These are phyloP conservation scores for Hormaphis cornu DNA, from an alignment of 1,140 invertebrate genomes.

Conservation along the genomic window DNA sequence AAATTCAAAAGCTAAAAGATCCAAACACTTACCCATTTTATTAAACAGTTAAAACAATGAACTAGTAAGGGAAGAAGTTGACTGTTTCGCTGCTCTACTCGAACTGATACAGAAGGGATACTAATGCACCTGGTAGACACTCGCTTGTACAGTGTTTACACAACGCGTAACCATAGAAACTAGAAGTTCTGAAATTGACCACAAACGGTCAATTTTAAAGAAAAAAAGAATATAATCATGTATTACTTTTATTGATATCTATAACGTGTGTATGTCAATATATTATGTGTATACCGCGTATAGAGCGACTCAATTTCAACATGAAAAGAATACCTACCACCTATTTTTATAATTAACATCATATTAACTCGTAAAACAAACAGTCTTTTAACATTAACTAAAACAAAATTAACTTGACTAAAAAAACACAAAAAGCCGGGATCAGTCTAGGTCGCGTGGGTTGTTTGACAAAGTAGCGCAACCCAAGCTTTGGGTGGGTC, in stretches of 20 bases:
- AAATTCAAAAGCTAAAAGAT: background rate
- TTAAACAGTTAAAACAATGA: background rate
- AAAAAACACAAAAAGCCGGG: too few relatives aligned
- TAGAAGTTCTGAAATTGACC: conserved; percentile 17
- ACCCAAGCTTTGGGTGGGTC: too few relatives aligned
- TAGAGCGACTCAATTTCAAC: too few relatives aligned
- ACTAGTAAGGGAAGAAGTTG: conserved; percentile 6
- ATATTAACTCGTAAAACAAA: too few relatives aligned
- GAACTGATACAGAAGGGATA: conserved; percentile 5
- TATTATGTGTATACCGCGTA: background rate
- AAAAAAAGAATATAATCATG: background rate
- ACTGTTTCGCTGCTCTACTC: conserved; percentile 12
- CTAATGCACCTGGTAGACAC: conserved; percentile 19
- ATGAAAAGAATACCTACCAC: too few relatives aligned
- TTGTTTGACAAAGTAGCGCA: too few relatives aligned
- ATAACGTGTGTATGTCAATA: background rate
- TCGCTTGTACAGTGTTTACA: background rate
- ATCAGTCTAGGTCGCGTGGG: too few relatives aligned
- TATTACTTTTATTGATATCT: background rate
- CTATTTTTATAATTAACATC: too few relatives aligned
- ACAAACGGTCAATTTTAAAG: conserved; percentile 17
- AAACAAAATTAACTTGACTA: too few relatives aligned
- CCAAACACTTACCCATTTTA: conserved; percentile 26
- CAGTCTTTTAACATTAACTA: too few relatives aligned
- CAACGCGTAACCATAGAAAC: conserved; percentile 28